Evolutionary conservation across 1,140 invertebrate species (phyloP).

Genomic region (Drosophila equinoxialis): DNA sequence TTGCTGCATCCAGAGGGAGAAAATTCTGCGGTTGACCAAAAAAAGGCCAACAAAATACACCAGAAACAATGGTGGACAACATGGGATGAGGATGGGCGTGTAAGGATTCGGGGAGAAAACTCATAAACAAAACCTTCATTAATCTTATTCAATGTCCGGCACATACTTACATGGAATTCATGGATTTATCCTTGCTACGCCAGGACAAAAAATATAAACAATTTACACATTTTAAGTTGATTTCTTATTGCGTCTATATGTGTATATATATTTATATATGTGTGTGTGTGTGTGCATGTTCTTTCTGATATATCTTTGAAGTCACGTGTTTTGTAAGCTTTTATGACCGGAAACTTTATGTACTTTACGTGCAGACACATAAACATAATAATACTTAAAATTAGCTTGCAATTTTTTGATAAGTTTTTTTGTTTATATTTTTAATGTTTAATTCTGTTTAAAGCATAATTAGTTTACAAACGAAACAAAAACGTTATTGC

Average conservation of each 20-base stretch:
- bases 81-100: background rate
- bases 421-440: constrained; percentile 6
- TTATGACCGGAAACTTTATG: constrained; percentile 61
- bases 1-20: constrained; percentile 15
- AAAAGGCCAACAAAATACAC: constrained; percentile 57
- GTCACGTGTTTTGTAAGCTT: constrained; percentile 71
- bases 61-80: constrained; percentile 27
- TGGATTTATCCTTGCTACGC: constrained; percentile 38
- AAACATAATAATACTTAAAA: constrained; percentile 42
- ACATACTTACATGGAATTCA: constrained; percentile 51
- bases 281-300: background rate
- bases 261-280: constrained; percentile 1
- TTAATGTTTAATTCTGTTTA: constrained; percentile 6
- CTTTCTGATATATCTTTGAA: constrained; percentile 23
- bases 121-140: constrained; percentile 72
- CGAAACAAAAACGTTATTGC: background rate
- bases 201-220: constrained; percentile 64
- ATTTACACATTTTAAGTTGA: constrained; percentile 79
- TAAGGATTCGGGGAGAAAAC: constrained; percentile 15
- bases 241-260: constrained; percentile 39
- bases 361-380: constrained; percentile 69
- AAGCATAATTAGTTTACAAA: background rate
- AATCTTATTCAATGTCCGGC: constrained; percentile 80
- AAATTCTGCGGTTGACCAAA: constrained; percentile 44
- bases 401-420: constrained; percentile 12